Conservation (phyloP, 2,888 invertebrate genomes). For the Fissipunctia ypsillon region DNA sequence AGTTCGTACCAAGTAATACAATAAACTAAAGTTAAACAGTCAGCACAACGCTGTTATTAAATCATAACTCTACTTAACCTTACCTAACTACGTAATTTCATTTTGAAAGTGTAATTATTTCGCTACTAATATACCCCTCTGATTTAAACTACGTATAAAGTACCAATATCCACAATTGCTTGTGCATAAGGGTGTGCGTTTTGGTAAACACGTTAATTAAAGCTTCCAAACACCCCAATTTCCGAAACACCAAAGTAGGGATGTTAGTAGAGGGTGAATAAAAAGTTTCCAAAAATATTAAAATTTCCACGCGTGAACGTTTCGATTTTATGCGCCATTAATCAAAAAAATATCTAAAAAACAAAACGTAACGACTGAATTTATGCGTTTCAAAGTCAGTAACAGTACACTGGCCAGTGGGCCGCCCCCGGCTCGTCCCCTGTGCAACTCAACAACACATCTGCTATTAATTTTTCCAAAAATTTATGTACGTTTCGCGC, state of each 20-base stretch:
- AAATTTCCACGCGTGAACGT: slow-evolving; percentile 80
- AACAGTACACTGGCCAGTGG: slow-evolving; percentile 76
- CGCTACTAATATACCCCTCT: slow-evolving; percentile 56
- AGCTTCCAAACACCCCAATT: slow-evolving; percentile 68
- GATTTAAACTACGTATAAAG: slow-evolving; percentile 58
- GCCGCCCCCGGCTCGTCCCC: slow-evolving; percentile 76
- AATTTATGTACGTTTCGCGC: slow-evolving; percentile 85
- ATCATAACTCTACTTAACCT: slow-evolving; percentile 55
- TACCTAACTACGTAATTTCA: slow-evolving; percentile 47
- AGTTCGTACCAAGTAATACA: slow-evolving; percentile 32
- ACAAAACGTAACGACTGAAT: slow-evolving; percentile 84
- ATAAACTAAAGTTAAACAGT: slow-evolving; percentile 42
- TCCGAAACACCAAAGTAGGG: slow-evolving; percentile 60
- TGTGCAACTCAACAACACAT: slow-evolving; percentile 88
- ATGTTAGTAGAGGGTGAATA: slow-evolving; percentile 65
- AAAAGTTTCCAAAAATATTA: slow-evolving; percentile 74
- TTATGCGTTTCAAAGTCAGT: slow-evolving; percentile 88
- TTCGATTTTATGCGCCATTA: slow-evolving; percentile 88
- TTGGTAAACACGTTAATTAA: slow-evolving; percentile 70
- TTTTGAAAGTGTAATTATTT: slow-evolving; percentile 56
- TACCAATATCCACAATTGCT: slow-evolving; percentile 64
- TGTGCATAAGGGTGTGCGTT: slow-evolving; percentile 67
- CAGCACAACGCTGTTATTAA: slow-evolving; percentile 51
- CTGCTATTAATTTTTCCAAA: slow-evolving; percentile 88
- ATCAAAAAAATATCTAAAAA: slow-evolving; percentile 86